Evolutionary conservation across 1,140 invertebrate genomes (phyloP).

Genomic region (Aplysia californica): DNA sequence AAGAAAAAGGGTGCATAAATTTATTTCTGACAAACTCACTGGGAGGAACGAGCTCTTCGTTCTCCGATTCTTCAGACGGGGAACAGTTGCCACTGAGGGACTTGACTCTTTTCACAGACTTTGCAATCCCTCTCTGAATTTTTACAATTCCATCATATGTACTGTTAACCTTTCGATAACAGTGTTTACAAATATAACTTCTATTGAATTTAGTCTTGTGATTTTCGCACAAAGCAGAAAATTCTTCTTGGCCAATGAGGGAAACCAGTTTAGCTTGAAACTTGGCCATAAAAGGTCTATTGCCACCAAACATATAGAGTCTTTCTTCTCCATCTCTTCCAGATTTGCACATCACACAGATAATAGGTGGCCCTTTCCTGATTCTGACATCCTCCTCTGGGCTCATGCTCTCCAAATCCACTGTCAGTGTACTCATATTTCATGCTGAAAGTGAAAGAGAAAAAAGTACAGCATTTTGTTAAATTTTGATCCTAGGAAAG

Average conservation of each 20-base stretch:
- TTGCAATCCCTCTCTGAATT: conserved; percentile 3
- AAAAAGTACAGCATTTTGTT: no score
- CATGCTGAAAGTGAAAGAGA: no score
- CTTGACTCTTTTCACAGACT: conserved; percentile 1
- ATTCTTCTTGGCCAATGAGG: conserved; percentile 1
- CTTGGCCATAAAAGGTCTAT: conserved; percentile 13
- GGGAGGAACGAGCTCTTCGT: no score
- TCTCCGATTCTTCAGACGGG: no score
- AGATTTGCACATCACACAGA: neutral
- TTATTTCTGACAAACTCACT: no score
- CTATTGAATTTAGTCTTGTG: neutral
- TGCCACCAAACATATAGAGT: conserved; percentile 12
- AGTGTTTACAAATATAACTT: conserved; percentile 9
- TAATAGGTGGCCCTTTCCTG: neutral
- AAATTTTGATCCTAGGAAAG: no score
- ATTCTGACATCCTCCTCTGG: neutral
- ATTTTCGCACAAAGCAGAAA: neutral
- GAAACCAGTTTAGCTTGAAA: conserved; percentile 4
- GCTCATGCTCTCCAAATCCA: neutral
- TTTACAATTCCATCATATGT: neutral
- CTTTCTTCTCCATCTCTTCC: conserved; percentile 1
- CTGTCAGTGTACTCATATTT: no score
- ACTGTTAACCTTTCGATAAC: neutral
- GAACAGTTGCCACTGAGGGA: no score
- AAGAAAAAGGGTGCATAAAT: no score